Conservation (phyloP, 2,888 invertebrate genomes). For the Leucania comma region DNA sequence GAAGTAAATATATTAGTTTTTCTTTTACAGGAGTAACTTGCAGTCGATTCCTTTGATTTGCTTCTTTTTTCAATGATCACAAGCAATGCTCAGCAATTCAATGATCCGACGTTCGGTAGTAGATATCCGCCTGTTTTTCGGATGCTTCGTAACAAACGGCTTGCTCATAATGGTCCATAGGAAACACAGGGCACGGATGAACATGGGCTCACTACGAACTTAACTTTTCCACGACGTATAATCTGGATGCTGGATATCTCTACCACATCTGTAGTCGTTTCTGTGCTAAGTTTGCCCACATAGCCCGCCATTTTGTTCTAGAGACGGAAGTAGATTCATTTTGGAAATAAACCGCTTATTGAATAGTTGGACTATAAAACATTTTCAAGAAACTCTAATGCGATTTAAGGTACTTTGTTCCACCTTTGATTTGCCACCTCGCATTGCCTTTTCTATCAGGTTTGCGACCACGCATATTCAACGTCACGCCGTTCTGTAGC, state of each 20-base stretch:
- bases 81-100: background rate
- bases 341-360: background rate
- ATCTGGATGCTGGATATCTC: background rate
- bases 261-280: background rate
- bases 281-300: constrained; percentile 10
- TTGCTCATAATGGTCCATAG: background rate
- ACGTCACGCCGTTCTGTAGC: constrained; percentile 3
- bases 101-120: background rate
- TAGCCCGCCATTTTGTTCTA: background rate
- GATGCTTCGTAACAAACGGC: background rate
- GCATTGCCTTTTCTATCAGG: background rate
- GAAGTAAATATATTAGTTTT: background rate
- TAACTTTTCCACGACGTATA: background rate
- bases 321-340: background rate
- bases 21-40: background rate
- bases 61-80: background rate
- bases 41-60: background rate
- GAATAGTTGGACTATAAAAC: background rate
- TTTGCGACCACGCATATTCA: background rate
- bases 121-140: background rate
- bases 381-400: background rate
- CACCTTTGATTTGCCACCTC: background rate
- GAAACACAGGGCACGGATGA: background rate
- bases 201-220: background rate
- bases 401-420: background rate